Base-by-base conservation (phyloP, 2,113 vertebrate genomes). In the Carassius auratus region DNA sequence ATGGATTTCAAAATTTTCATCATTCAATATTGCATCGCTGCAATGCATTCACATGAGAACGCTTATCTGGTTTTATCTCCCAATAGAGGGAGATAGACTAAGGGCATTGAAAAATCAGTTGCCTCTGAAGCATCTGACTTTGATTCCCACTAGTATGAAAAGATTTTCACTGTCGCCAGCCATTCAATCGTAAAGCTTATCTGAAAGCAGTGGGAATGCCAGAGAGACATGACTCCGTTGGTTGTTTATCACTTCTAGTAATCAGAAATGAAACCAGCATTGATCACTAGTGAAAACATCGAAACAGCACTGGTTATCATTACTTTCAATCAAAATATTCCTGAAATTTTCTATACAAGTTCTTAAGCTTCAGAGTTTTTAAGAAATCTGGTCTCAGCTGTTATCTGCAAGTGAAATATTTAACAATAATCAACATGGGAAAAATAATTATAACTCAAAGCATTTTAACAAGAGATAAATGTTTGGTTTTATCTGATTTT, bases 1-100 rank as follows among this genome's bases (percentile, higher is more conserved):
- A 85, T 85, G 68, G 62, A 45, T 78, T 85, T 76, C 36, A 85
- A 79, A 42, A 57, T 85, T 79, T 85, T 66, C 84, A 71, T 79
- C 84, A 85, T 79, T 79, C 76, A 81, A 81, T 81, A 81, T 81
- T 81, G n/a, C 78, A 66, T 81, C 14, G 19, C 57, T 61, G 61
- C 78, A 52, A 15, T 76, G 74, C 59, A 66, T 66, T 81, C 61
- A 21, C 61, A 50, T 68, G 61, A 64, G 57, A 79, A 42, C 14
- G 9, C 69, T 73, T 66, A 26, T 30, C 74, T 81, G 61, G 38
- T 79, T 81, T 62, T 76, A 87, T 86, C 77, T 80, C 73, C 68
- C 48, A 69, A 73, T 69, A 57, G 71, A 84, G 12, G 55, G 81
- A 61, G 73, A 52, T 21, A 57, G 81, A 76, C 69, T 2, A 17